phyloP scores from a whole-genome alignment of 2,113 vertebrate species.

The Microtus pennsylvanicus region DNA sequence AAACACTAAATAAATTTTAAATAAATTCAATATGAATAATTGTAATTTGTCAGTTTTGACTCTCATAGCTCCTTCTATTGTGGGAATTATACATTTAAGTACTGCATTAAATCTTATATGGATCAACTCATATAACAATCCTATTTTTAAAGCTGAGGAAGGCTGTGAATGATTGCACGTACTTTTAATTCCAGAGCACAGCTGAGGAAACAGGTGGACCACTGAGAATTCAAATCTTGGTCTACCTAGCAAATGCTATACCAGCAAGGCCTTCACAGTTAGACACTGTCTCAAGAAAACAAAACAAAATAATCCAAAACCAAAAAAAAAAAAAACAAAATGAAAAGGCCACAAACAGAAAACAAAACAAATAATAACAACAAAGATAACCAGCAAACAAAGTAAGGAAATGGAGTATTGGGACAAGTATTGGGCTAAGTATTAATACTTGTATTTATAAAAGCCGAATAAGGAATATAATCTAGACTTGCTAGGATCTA shows the following conservation, averaged over 20 bases:
- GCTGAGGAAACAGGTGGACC: neutral
- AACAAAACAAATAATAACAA: neutral
- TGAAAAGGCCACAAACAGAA: neutral
- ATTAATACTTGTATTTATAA: neutral
- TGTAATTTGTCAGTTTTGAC: neutral
- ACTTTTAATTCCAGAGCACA: neutral
- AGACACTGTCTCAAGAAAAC: neutral
- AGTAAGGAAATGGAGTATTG: neutral
- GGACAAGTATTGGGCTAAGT: neutral
- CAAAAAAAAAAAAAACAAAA: neutral
- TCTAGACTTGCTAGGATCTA: neutral
- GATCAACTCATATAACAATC: neutral
- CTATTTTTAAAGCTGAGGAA: slow-evolving; percentile 22
- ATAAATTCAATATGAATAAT: neutral
- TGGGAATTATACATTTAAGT: neutral
- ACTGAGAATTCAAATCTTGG: neutral
- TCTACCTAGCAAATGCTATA: neutral
- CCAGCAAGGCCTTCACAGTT: neutral
- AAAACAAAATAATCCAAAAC: neutral
- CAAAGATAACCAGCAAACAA: neutral
- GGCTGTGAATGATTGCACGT: too few relatives aligned
- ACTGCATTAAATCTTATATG: neutral
- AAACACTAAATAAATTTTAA: slow-evolving; percentile 22
- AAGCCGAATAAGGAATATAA: neutral
- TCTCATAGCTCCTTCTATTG: neutral